Evolutionary conservation across 2,888 invertebrate species (phyloP).

Genomic region (Euclidia mi): DNA sequence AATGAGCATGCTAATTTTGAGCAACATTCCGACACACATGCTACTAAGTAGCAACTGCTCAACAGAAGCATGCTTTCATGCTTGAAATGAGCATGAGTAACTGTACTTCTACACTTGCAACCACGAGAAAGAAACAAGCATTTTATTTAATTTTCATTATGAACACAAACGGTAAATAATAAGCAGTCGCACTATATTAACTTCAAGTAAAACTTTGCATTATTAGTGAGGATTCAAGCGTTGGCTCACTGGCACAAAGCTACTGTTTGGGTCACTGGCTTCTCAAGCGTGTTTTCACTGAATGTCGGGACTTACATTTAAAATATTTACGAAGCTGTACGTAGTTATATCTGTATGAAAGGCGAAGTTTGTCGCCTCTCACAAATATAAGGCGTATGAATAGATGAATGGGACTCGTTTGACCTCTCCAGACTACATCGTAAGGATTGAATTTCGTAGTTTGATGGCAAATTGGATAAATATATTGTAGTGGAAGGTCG

Average conservation of each 20-base stretch:
- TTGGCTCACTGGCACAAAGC: too few species aligned
- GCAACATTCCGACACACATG: too few species aligned
- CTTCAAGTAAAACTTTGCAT: conserved; percentile 55
- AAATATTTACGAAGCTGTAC: conserved; percentile 32
- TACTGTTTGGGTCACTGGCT: conserved; percentile 52
- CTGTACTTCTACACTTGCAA: not conserved
- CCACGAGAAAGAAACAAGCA: conserved; percentile 1
- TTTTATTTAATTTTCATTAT: conserved; percentile 15
- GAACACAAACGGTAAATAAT: conserved; percentile 37
- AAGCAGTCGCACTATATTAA: conserved; percentile 40
- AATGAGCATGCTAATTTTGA: too few species aligned
- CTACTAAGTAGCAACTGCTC: too few species aligned
- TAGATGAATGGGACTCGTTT: not conserved
- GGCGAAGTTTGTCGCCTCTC: conserved; percentile 1
- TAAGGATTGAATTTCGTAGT: not conserved
- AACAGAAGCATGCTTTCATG: too few species aligned
- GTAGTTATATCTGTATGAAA: conserved; percentile 6
- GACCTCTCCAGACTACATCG: not conserved
- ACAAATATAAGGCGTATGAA: not conserved
- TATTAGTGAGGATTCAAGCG: conserved; percentile 65
- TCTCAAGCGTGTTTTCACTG: conserved; percentile 50
- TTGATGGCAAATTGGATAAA: too few species aligned
- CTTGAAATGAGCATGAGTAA: too few species aligned
- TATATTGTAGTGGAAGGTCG: too few species aligned
- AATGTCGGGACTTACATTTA: conserved; percentile 47